Evolutionary conservation across 2,888 invertebrate genomes (phyloP), one percentile per base, ranked within the genome.

Genomic region (Noctua janthina): DNA sequence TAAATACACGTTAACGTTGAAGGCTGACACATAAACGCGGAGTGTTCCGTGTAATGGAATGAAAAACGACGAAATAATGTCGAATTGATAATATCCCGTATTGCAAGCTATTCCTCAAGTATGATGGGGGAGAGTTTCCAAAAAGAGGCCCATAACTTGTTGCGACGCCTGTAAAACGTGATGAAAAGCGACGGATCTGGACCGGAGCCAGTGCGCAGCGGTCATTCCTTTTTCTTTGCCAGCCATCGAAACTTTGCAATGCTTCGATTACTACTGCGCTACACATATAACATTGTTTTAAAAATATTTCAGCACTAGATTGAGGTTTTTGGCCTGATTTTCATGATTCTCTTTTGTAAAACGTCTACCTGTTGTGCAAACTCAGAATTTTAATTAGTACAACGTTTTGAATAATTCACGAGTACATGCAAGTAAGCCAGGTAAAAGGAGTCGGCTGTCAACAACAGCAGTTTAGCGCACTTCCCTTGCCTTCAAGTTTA

Each of bases 91-190:
- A 87, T 87, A 81, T 87, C 77, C 76, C 67, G 64, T 83, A 82
- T 82, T 83, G 72, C 78, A 71, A 66, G 69, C 72, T 66, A 78
- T 85, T 81, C 68, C 79, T 87, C 69, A 87, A 85, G 83, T 81
- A 81, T 81, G 81, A 87, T 81, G 78, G 78, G 59, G 59, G 54
- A 85, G 85, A 85, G 76, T 86, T 89, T 89, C 83, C 82, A 90
- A 92, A 90, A 91, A 91, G 89, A 91, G 90, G 87, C 89, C 90
- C 87, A 92, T 93, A 93, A 95, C 95, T 94, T 95, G 95, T 95
- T 95, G 94, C 94, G 87, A 93, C 86, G 92, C 88, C 90, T 90
- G 87, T 88, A 88, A 89, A 91, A 90, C 91, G 91, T 92, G 93
- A 93, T 93, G 93, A 92, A 92, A 93, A 91, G 90, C 90, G 91